Evolutionary conservation across 2,888 invertebrate genomes (phyloP), one percentile per base, ranked within the genome.

Genomic region (Pseudeuparius sepicola): DNA sequence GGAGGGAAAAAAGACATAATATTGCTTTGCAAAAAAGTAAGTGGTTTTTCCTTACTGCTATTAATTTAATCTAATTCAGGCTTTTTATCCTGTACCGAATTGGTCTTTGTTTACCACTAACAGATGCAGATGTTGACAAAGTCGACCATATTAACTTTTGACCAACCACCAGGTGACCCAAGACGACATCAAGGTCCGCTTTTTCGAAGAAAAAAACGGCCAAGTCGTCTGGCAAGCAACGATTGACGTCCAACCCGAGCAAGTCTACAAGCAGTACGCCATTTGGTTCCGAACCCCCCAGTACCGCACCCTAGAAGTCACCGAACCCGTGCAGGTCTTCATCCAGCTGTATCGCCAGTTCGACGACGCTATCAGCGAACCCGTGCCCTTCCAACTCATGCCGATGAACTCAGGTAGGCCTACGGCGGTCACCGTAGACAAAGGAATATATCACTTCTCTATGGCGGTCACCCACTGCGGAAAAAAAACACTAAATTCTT

Each of bases 11-110:
- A 78, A 45, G 84, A 88, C 54, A 77, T 92, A 50, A 85, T 92
- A 43, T 65, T 92, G 43, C 70, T 92, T n/a, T 90, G 89, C 60
- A 90, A 90, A 61, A 89, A 89, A 72, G 81, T 80, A 56, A 47
- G 39, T 27, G 11, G 15, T n/a, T n/a, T n/a, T n/a, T n/a, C n/a
- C n/a, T n/a, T n/a, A n/a, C n/a, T n/a, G n/a, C n/a, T n/a, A n/a
- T n/a, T n/a, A n/a, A n/a, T n/a, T n/a, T n/a, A n/a, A n/a, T n/a
- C n/a, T n/a, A n/a, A n/a, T n/a, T n/a, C n/a, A n/a, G n/a, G n/a
- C n/a, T n/a, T n/a, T n/a, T n/a, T n/a, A n/a, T n/a, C n/a, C n/a
- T n/a, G n/a, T n/a, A n/a, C n/a, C n/a, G n/a, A n/a, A n/a, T n/a
- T n/a, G n/a, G n/a, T n/a, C n/a, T n/a, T n/a, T n/a, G n/a, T n/a